phyloP scores from a whole-genome alignment of 1,140 invertebrate genomes.

The Propsilocerus akamusi region DNA sequence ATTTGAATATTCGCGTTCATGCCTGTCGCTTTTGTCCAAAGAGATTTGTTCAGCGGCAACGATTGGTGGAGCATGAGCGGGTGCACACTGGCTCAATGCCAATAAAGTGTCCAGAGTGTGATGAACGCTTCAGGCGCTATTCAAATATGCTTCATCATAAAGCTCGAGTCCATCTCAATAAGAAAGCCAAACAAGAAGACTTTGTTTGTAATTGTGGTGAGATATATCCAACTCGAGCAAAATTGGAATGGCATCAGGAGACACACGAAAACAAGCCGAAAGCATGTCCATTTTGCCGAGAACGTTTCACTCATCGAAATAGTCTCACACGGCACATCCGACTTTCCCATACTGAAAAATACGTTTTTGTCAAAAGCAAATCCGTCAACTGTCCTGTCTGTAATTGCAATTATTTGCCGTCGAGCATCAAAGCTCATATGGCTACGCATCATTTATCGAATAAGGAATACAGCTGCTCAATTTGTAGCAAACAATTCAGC shows the following conservation, averaged over 20 bases:
- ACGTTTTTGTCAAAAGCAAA: constrained; percentile 42
- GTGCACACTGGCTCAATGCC: constrained; percentile 65
- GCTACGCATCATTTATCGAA: constrained; percentile 49
- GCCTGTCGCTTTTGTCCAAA: constrained; percentile 64
- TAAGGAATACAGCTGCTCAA: constrained; percentile 54
- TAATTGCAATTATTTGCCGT: constrained; percentile 55
- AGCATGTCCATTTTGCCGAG: constrained; percentile 61
- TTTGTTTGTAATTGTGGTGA: constrained; percentile 66
- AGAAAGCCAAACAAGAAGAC: constrained; percentile 48
- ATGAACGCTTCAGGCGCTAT: constrained; percentile 66
- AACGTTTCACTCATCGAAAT: constrained; percentile 63
- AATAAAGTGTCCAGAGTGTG: constrained; percentile 61
- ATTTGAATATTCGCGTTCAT: constrained; percentile 41
- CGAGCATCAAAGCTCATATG: constrained; percentile 63
- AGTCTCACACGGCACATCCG: constrained; percentile 69
- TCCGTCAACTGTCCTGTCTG: constrained; percentile 66
- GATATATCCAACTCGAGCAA: constrained; percentile 61
- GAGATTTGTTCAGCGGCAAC: constrained; percentile 59
- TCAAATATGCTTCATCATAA: constrained; percentile 74
- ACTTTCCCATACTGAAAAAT: constrained; percentile 55
- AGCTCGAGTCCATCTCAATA: constrained; percentile 43
- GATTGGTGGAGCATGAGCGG: constrained; percentile 58
- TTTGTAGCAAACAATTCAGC: constrained; percentile 68
- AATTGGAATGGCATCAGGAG: constrained; percentile 68
- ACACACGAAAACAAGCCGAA: constrained; percentile 67